Percentiles rank a stretch among this genome's conserved stretches.
These are phyloP conservation scores for Drosophila kepulauana DNA, from an alignment of 1,140 invertebrate species.

Conservation along the genomic window DNA sequence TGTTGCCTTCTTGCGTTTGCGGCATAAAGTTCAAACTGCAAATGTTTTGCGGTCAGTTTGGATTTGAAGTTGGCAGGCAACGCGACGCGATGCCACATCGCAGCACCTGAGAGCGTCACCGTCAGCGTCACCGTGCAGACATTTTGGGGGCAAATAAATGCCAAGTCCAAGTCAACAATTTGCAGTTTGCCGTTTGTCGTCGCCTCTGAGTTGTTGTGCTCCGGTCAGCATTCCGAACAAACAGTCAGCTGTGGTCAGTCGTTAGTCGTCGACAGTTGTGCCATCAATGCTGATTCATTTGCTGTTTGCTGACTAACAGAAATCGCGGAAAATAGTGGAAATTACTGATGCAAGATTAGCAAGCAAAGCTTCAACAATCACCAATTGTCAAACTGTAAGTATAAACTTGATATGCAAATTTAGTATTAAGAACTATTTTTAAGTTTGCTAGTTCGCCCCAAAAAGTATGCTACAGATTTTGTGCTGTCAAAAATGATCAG, in stretches of 20 bases:
- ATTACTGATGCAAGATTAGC: neutral
- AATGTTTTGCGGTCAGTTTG: slow-evolving; percentile 82
- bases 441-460: too few relatives aligned
- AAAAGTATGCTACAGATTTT: neutral
- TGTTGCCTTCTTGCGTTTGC: slow-evolving; percentile 24
- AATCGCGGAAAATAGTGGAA: neutral
- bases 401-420: neutral
- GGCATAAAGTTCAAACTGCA: slow-evolving; percentile 79
- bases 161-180: slow-evolving; percentile 4
- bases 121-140: neutral
- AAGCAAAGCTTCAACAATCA: neutral
- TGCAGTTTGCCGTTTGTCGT: neutral
- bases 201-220: slow-evolving; percentile 7
- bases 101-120: slow-evolving; percentile 50
- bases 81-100: slow-evolving; percentile 63
- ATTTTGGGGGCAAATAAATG: slow-evolving; percentile 17
- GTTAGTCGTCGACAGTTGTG: slow-evolving; percentile 5
- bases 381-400: neutral
- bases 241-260: slow-evolving; percentile 16
- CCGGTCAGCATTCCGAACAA: slow-evolving; percentile 6
- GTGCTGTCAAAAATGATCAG: slow-evolving; percentile 4
- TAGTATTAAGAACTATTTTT: neutral
- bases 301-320: neutral
- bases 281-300: slow-evolving; percentile 9
- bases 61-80: slow-evolving; percentile 74